phyloP scores from a whole-genome alignment of 2,113 vertebrate species.

The Sinosuthora webbiana region DNA sequence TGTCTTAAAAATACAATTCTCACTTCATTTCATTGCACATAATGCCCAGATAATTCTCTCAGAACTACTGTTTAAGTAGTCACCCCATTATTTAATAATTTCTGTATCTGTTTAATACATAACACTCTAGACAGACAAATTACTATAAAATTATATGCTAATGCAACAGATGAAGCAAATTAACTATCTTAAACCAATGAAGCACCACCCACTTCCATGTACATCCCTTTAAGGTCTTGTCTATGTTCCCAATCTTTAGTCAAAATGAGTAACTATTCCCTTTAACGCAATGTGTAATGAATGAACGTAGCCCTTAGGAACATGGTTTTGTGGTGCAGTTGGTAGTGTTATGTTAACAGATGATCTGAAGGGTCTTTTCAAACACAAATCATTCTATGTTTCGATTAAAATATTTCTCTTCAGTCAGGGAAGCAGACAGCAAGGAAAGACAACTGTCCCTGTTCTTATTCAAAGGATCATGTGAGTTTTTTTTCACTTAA shows the following conservation, averaged over 20 bases:
- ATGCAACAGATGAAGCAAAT: not conserved
- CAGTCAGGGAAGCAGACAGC: not conserved
- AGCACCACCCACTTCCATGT: not conserved
- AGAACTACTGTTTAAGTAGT: not conserved
- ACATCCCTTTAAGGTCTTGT: not conserved
- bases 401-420: not conserved
- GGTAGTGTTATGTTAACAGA: fast-evolving
- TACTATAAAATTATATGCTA: not conserved
- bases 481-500: not conserved
- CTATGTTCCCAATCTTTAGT: not conserved
- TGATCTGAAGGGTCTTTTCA: not conserved
- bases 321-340: not conserved
- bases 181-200: not conserved
- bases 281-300: fast-evolving
- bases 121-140: not conserved
- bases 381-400: not conserved
- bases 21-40: not conserved
- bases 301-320: fast-evolving
- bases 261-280: not conserved
- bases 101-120: not conserved
- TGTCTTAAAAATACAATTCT: not conserved
- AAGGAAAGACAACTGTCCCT: not conserved
- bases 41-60: not conserved
- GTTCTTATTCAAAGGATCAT: not conserved
- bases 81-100: not conserved